Percentiles rank a stretch among this genome's conserved stretches.
phyloP scores from a whole-genome alignment of 2,797 vertebrate genomes.

The Stomatorhinus walkeri region DNA sequence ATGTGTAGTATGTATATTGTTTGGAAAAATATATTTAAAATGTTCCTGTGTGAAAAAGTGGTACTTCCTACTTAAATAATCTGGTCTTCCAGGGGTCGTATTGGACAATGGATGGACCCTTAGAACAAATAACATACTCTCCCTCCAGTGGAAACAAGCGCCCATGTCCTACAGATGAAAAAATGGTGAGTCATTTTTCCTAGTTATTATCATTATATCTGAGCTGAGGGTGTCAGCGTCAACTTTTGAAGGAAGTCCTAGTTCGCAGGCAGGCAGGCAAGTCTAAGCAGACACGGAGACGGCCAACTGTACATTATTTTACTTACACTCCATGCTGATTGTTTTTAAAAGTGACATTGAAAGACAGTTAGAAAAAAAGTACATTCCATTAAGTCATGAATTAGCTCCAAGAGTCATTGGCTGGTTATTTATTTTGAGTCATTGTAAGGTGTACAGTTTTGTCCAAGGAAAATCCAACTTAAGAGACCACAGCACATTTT shows the following conservation, averaged over 20 bases:
- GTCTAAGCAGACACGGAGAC: background rate
- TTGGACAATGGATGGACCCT: conserved; percentile 92
- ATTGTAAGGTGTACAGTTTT: background rate
- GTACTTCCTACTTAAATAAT: background rate
- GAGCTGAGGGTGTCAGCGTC: background rate
- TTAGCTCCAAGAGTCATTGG: background rate
- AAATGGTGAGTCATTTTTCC: conserved; percentile 21
- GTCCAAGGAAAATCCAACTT: background rate
- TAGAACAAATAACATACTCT: conserved; percentile 45
- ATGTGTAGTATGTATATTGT: background rate
- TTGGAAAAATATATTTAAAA: background rate
- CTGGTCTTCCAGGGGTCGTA: conserved; percentile 80
- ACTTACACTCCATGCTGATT: background rate
- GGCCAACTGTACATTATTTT: background rate
- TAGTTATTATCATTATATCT: background rate
- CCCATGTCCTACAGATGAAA: conserved; percentile 51
- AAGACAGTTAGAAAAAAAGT: background rate
- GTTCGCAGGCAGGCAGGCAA: background rate
- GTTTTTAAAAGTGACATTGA: background rate
- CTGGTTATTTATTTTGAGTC: background rate
- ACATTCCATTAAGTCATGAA: background rate
- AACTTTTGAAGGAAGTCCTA: background rate
- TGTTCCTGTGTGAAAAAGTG: background rate
- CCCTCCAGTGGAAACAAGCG: conserved; percentile 63
- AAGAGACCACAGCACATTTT: background rate